Conservation (phyloP, 1,140 invertebrate genomes). For the Drosophila simulans region DNA sequence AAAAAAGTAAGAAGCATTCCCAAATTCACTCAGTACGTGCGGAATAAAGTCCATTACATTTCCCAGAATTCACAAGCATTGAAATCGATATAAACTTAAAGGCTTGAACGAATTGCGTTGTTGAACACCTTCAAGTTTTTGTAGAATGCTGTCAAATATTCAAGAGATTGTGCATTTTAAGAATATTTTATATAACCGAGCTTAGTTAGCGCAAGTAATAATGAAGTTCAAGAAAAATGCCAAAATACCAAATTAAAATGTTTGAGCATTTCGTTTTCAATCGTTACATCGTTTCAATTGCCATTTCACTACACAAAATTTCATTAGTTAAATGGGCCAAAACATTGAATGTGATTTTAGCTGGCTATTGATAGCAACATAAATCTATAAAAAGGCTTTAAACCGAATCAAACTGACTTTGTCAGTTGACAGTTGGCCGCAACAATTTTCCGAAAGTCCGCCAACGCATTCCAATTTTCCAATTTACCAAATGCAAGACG, state of each 20-base stretch:
- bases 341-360: constrained; percentile 1
- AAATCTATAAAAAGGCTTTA: constrained; percentile 47
- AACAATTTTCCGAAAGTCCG: constrained; percentile 1
- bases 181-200: background rate
- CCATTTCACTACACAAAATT: constrained; percentile 17
- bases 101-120: too few species aligned
- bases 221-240: background rate
- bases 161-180: too few species aligned
- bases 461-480: constrained; percentile 34
- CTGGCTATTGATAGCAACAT: constrained; percentile 19
- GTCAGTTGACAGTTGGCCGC: constrained; percentile 18
- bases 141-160: too few species aligned
- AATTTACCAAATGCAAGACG: constrained; percentile 29
- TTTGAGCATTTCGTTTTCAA: background rate
- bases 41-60: constrained; percentile 2
- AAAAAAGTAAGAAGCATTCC: constrained; percentile 6
- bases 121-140: too few species aligned
- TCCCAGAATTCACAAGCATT: background rate
- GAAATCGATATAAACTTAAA: constrained; percentile 2
- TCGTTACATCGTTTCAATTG: background rate
- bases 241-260: background rate
- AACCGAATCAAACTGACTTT: background rate
- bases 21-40: constrained; percentile 6
- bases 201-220: too few species aligned
- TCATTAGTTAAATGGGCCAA: constrained; percentile 56